Evolutionary conservation across 1,140 invertebrate genomes (phyloP), one percentile per base, ranked within the genome.

Genomic region (Diorhabda carinulata): DNA sequence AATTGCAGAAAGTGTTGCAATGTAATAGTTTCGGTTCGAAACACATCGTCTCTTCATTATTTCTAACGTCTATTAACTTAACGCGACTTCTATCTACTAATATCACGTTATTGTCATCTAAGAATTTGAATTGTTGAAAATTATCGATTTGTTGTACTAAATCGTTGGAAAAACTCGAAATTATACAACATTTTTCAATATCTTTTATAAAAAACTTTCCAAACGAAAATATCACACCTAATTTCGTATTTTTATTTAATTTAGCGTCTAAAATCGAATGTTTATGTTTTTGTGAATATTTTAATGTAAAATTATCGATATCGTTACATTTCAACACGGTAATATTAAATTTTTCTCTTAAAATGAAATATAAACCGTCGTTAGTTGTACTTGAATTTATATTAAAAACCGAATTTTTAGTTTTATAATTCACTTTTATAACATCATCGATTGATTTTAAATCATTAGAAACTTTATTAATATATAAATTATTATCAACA

Each of bases 101-200:
- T 45, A 60, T 9, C 9, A 67, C 43, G 4, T 44, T 44, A 6
- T 59, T 59, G 45, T 58, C n/a, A 25, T 58, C 42, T 7, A 67
- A 6, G 41, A 67, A 67, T 40, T 60, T 57, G 44, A 67, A 67
- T 43, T 67, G 65, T 60, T 67, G 65, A 60, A 59, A 67, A 25
- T 67, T 67, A 25, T 67, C 57, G 44, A 7, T 44, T 44, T 59
- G 42, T 4, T 4, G 10, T n/a, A 40, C 57, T 6, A 47, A 5
- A 5, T 47, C 25, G 43, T 60, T 67, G 7, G 59, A 60, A 9
- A 59, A 60, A 60, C 9, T 40, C 44, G n/a, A 45, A 43, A 67
- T 10, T 67, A 10, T 60, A n/a, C 3, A 9, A 0, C 45, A 41
- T 2, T 9, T 59, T 44, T 67, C 57, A 43, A 67, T 60, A 67